A percentile compares a stretch with the other conserved stretches of the same genome.
Evolutionary conservation across 2,888 invertebrate species (phyloP).

Genomic region (Molorchus minor): DNA sequence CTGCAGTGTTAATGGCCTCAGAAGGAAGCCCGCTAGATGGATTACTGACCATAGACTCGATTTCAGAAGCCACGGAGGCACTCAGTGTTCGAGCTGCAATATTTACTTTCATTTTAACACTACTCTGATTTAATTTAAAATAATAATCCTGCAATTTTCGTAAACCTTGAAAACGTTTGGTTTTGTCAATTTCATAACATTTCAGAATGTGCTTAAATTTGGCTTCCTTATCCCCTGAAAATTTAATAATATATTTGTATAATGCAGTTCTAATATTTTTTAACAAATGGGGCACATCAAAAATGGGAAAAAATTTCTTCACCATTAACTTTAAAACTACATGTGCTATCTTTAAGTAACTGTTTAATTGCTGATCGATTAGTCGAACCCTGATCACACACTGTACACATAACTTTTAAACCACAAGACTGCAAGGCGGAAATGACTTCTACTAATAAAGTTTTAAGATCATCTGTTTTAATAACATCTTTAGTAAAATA

Average conservation of each 20-base stretch:
- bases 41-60: constrained; percentile 7
- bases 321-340: constrained; percentile 9
- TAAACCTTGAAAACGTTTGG: constrained; percentile 10
- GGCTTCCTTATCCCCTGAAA: constrained; percentile 2
- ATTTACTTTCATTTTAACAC: constrained; percentile 8
- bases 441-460: constrained; percentile 13
- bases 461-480: constrained; percentile 6
- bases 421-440: constrained; percentile 11
- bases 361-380: constrained; percentile 7
- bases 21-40: neutral
- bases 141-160: constrained; percentile 6
- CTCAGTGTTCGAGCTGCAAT: constrained; percentile 9
- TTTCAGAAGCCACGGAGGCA: constrained; percentile 10
- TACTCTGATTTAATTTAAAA: constrained; percentile 2
- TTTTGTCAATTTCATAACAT: constrained; percentile 5
- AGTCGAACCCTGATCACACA: constrained; percentile 23
- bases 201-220: constrained; percentile 6
- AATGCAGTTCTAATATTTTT: constrained; percentile 9
- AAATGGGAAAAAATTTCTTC: constrained; percentile 6
- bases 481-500: constrained; percentile 24
- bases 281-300: constrained; percentile 5
- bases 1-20: constrained; percentile 9
- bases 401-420: constrained; percentile 14
- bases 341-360: neutral
- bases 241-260: constrained; percentile 4